Evolutionary conservation across 2,888 invertebrate species (phyloP).

Genomic region (Cacoxenus indagator): DNA sequence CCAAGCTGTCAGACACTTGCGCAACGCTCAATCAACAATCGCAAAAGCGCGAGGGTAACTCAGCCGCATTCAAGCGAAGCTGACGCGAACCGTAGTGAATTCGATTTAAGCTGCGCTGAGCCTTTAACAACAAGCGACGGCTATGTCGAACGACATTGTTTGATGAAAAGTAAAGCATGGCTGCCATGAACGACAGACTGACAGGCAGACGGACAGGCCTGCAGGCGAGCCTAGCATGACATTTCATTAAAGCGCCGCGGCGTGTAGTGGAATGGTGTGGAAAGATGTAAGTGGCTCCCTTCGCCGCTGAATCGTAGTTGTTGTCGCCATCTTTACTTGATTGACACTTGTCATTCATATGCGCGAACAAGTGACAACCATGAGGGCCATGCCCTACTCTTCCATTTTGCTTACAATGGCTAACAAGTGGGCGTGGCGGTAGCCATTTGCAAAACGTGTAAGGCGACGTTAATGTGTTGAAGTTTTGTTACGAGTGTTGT

Average conservation of each 20-base stretch:
- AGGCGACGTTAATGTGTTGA: background rate
- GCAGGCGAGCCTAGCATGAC: background rate
- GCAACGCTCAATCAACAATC: background rate
- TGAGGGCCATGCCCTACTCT: background rate
- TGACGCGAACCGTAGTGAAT: background rate
- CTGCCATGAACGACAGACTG: background rate
- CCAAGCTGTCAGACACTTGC: constrained; percentile 3
- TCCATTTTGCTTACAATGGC: background rate
- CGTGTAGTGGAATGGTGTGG: too few species aligned
- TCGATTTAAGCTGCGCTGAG: constrained; percentile 9
- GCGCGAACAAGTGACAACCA: constrained; percentile 5
- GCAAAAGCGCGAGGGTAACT: constrained; percentile 3
- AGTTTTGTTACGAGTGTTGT: too few species aligned
- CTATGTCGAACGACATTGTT: too few species aligned
- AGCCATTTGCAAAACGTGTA: background rate
- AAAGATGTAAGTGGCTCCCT: background rate
- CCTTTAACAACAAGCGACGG: background rate
- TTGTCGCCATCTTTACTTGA: constrained; percentile 9
- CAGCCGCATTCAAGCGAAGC: background rate
- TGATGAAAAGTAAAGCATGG: background rate
- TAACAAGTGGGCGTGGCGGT: background rate
- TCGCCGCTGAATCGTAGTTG: background rate
- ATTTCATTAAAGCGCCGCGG: constrained; percentile 17
- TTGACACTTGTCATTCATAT: constrained; percentile 21
- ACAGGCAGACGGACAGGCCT: background rate